Evolutionary conservation across 2,888 invertebrate genomes (phyloP).

Genomic region (Operophtera brumata): DNA sequence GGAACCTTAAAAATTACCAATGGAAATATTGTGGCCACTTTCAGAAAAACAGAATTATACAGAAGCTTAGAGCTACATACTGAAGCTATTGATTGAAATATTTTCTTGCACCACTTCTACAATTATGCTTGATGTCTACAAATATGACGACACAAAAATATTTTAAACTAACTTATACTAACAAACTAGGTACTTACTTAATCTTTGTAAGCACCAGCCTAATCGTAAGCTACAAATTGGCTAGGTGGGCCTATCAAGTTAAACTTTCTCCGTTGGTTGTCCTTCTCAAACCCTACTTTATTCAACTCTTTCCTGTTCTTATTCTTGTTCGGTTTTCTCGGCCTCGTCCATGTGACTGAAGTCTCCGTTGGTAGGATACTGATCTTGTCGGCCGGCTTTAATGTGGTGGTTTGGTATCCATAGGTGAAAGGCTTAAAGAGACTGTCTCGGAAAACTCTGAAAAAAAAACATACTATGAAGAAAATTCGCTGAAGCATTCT

Average conservation of each 20-base stretch:
- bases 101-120: too few relatives aligned
- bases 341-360: constrained; percentile 65
- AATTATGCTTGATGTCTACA: too few relatives aligned
- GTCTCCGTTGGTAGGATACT: constrained; percentile 42
- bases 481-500: too few relatives aligned
- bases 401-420: constrained; percentile 21
- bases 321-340: constrained; percentile 47
- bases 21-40: too few relatives aligned
- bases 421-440: constrained; percentile 23
- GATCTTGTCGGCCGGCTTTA: constrained; percentile 26
- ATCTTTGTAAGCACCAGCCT: not conserved
- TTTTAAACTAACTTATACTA: too few relatives aligned
- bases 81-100: too few relatives aligned
- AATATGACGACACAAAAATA: too few relatives aligned
- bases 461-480: constrained; percentile 18
- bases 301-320: constrained; percentile 29
- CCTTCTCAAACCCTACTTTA: constrained; percentile 20
- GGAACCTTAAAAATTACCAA: too few relatives aligned
- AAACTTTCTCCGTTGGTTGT: constrained; percentile 15
- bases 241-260: constrained; percentile 42
- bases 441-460: constrained; percentile 42
- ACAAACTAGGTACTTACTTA: too few relatives aligned
- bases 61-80: too few relatives aligned
- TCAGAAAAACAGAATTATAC: too few relatives aligned
- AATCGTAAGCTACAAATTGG: constrained; percentile 36